Conservation (phyloP, 37 sponge, comb jelly and placozoan genomes). For the Petrosia ficiformis region DNA sequence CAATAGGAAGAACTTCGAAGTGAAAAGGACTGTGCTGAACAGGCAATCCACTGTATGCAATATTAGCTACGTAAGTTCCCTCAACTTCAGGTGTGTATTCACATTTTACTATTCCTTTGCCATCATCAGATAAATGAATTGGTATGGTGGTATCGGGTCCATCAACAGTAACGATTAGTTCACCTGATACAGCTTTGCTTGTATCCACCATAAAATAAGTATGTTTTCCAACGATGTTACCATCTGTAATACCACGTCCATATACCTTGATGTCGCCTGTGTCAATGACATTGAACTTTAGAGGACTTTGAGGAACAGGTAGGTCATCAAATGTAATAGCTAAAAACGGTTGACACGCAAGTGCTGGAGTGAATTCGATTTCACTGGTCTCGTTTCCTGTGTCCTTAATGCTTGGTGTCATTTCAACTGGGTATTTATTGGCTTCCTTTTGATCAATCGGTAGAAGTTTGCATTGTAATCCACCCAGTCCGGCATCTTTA, state of each 20-base stretch:
- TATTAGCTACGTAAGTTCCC: constrained; percentile 78
- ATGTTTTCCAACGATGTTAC: constrained; percentile 36
- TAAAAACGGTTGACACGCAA: constrained; percentile 63
- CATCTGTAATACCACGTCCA: constrained; percentile 61
- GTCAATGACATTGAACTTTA: constrained; percentile 68
- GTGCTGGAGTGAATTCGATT: constrained; percentile 66
- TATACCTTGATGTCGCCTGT: constrained; percentile 54
- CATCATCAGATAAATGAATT: constrained; percentile 63
- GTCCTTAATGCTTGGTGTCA: constrained; percentile 40
- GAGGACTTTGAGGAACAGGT: constrained; percentile 70
- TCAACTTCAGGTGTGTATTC: constrained; percentile 75
- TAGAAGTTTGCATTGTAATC: constrained; percentile 36
- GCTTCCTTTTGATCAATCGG: constrained; percentile 7
- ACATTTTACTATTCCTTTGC: constrained; percentile 67
- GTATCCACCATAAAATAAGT: constrained; percentile 66
- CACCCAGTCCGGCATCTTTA: constrained; percentile 71
- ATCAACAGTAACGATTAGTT: constrained; percentile 19
- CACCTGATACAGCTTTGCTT: constrained; percentile 67
- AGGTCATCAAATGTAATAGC: constrained; percentile 70
- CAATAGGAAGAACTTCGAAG: constrained; percentile 60
- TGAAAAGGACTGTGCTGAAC: constrained; percentile 84
- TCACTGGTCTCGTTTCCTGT: constrained; percentile 63
- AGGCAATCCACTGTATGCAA: constrained; percentile 64
- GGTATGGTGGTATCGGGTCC: constrained; percentile 15
- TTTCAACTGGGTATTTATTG: constrained; percentile 22